Conservation (phyloP, 1,140 invertebrate genomes). For the Achroia grisella region DNA sequence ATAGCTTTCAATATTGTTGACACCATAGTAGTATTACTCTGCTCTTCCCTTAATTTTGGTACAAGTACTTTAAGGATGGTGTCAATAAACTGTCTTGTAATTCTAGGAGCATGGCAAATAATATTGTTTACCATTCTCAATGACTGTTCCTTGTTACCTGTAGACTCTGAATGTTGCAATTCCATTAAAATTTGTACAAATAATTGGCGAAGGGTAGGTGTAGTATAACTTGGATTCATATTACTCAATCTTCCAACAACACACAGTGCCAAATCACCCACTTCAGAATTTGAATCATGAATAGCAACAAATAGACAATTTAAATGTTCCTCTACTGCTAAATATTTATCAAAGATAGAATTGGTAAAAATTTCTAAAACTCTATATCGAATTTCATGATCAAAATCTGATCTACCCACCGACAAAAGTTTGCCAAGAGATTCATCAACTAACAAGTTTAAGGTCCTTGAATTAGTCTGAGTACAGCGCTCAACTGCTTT, state of each 20-base stretch:
- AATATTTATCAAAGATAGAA: constrained; percentile 93
- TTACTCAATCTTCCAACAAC: constrained; percentile 92
- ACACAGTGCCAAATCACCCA: constrained; percentile 93
- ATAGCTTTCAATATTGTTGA: constrained; percentile 93
- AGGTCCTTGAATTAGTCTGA: constrained; percentile 80
- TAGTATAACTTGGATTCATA: constrained; percentile 98
- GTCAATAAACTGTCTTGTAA: constrained; percentile 97
- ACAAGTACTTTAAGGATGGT: constrained; percentile 95
- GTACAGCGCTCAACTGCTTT: constrained; percentile 83
- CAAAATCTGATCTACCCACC: constrained; percentile 95
- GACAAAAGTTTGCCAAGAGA: constrained; percentile 92
- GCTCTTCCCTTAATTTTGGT: constrained; percentile 93
- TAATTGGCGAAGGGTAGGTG: constrained; percentile 94
- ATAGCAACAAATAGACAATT: constrained; percentile 94
- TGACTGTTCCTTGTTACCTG: constrained; percentile 96
- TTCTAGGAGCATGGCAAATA: constrained; percentile 92
- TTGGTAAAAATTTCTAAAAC: constrained; percentile 92
- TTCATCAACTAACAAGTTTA: constrained; percentile 90
- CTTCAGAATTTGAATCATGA: constrained; percentile 98
- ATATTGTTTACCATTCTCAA: constrained; percentile 96
- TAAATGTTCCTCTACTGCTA: constrained; percentile 96
- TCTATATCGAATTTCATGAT: constrained; percentile 93
- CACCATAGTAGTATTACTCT: constrained; percentile 93
- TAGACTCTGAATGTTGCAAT: constrained; percentile 94
- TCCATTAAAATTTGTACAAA: constrained; percentile 95